Evolutionary conservation across 2,888 invertebrate species (phyloP), one percentile per base, ranked within the genome.

Genomic region (Polymixis lichenea): DNA sequence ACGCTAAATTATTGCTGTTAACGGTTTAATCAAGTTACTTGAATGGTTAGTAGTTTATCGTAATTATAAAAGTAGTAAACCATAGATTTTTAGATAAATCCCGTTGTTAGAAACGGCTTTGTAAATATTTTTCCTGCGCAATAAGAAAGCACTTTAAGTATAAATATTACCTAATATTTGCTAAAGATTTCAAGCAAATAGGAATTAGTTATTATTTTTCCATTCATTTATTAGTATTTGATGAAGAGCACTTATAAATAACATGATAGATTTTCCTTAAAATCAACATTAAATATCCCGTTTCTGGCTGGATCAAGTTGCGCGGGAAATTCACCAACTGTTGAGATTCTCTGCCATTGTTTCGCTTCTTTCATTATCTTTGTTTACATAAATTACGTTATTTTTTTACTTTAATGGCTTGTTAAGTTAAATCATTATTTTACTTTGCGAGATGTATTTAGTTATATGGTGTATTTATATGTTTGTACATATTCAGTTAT

Each of bases 51-150:
- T 69, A 46, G 70, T 82, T 79, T 76, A 82, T 82, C 82, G 77
- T 87, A 87, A 88, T 91, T 90, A 25, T 90, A 53, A n/a, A 46
- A 38, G 15, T 7, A 87, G 83, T 38, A 53, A 90, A 87, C 78
- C 75, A 89, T 83, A 87, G 87, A 87, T 91, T 60, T 15, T 5
- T 78, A 32, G n/a, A 0, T n/a, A 84, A 91, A 89, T 89, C 86
- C 88, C 72, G 70, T 82, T 79, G 51, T 49, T 32, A 51, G 25
- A 13, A 65, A 56, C 2, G 15, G 7, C 6, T 38, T 28, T 25
- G 15, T 19, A 58, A 28, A 60, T 49, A 58, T 25, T 64, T 53
- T 58, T 55, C 49, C 32, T 78, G 61, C 75, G 66, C 32, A 51
- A 25, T 69, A 43, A 46, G 19, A n/a, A 11, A 51, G 51, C 13